A percentile compares a stretch with the other conserved stretches of the same genome.
Conservation (phyloP, 2,113 vertebrate species). For the Scalopus aquaticus region DNA sequence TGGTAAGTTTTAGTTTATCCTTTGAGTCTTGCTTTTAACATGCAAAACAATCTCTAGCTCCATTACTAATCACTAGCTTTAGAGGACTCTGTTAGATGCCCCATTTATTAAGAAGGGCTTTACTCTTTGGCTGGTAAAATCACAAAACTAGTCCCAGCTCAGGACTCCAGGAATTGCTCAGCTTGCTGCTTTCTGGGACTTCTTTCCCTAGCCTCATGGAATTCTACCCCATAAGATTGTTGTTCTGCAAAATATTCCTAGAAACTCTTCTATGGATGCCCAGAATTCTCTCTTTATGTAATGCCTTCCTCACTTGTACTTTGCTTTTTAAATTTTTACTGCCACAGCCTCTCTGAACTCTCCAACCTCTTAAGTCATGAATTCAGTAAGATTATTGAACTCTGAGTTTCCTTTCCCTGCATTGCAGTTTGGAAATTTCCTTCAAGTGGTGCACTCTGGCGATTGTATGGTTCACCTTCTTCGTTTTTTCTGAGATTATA, state of each 20-base stretch:
- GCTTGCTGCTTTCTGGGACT: background rate
- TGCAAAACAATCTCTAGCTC: background rate
- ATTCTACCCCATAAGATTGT: background rate
- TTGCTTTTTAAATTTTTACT: background rate
- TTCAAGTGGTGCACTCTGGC: background rate
- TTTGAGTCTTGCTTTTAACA: conserved; percentile 20
- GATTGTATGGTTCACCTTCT: background rate
- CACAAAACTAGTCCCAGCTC: background rate
- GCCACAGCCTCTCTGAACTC: background rate
- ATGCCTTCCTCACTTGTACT: background rate
- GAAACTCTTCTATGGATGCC: background rate
- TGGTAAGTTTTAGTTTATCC: background rate
- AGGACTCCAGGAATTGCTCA: background rate
- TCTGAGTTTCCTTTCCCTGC: background rate
- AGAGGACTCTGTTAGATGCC: background rate
- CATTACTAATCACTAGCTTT: background rate
- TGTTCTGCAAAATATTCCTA: background rate
- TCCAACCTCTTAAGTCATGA: background rate
- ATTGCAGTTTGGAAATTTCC: conserved; percentile 21
- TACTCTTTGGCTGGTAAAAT: background rate
- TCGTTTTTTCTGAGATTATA: background rate
- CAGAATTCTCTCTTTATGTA: background rate
- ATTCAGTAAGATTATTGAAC: background rate
- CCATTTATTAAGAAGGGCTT: background rate
- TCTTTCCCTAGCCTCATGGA: background rate